Evolutionary conservation across 1,140 invertebrate genomes (phyloP), one percentile per base, ranked within the genome.

Genomic region (Asobara japonica): DNA sequence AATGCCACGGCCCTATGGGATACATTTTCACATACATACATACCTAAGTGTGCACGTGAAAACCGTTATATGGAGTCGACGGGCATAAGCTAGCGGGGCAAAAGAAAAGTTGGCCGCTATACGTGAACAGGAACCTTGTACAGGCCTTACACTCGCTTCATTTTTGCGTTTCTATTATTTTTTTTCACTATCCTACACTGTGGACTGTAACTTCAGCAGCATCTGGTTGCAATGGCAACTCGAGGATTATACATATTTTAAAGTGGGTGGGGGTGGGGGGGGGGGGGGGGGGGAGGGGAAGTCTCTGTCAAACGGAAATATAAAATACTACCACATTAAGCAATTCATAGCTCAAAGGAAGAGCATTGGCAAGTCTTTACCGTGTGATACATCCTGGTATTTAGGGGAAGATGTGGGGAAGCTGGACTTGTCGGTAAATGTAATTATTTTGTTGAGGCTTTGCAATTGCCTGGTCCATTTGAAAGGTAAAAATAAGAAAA

Each of bases 11-110:
- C 60, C 60, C 29, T 62, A 83, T 84, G 80, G 79, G 77, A 84
- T 77, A 82, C 80, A 76, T 77, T n/a, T n/a, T n/a, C n/a, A 77
- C 66, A 29, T 30, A 71, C 41, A 71, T 76, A 82, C 83, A 82
- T 83, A 84, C 83, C 84, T 72, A 74, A 30, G 27, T 30, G 29
- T 62, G 29, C 29, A 61, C 69, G 72, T 74, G 41, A 76, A 62
- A 62, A 73, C 76, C 77, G 79, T 82, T 79, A 79, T 77, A 77
- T 74, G 77, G 76, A 76, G 76, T 48, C 61, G 65, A 66, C 41
- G 73, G 69, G 74, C 65, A 73, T n/a, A 16, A 13, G 41, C n/a
- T 45, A 45, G 41, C 41, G 41, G 41, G 73, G 76, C 79, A 82
- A 67, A 45, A 69, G 38, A 74, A 56, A 74, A 30, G 74, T 71